phyloP scores from a whole-genome alignment of 2,888 invertebrate genomes.

The Panzeria rudis region DNA sequence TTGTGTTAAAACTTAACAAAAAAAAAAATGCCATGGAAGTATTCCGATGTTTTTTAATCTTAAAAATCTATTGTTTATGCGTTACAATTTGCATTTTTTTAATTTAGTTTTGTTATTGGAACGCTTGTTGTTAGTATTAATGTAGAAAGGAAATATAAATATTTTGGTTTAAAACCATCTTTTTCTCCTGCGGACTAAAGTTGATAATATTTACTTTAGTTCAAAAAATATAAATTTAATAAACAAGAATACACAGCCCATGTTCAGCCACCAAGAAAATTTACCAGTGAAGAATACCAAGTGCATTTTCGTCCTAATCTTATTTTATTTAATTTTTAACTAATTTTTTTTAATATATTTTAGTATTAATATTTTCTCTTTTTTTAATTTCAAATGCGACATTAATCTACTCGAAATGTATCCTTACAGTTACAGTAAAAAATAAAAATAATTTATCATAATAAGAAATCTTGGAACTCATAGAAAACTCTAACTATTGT shows the following conservation, averaged over 20 bases:
- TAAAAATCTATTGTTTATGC: not conserved
- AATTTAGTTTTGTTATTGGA: slow-evolving; percentile 7
- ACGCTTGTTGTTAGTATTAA: slow-evolving; percentile 16
- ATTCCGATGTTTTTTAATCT: slow-evolving; percentile 22
- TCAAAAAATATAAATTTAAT: slow-evolving; percentile 3
- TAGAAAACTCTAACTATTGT: slow-evolving; percentile 58
- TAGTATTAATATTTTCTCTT: slow-evolving; percentile 36
- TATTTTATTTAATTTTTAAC: slow-evolving; percentile 17
- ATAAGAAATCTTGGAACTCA: slow-evolving; percentile 50
- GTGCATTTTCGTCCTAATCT: slow-evolving; percentile 49
- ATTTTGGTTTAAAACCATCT: slow-evolving; percentile 41
- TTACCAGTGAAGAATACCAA: slow-evolving; percentile 45
- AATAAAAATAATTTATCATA: slow-evolving; percentile 27
- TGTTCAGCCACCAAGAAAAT: slow-evolving; percentile 22
- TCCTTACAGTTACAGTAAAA: slow-evolving; percentile 13
- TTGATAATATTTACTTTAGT: slow-evolving; percentile 29
- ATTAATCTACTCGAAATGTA: slow-evolving; percentile 47
- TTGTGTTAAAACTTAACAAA: slow-evolving; percentile 8
- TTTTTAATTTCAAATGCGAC: not conserved
- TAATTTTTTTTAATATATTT: slow-evolving; percentile 44
- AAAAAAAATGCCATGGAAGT: slow-evolving; percentile 27
- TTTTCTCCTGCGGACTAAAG: not conserved
- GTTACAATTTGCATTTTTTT: slow-evolving; percentile 18
- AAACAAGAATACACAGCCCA: slow-evolving; percentile 9
- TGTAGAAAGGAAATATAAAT: slow-evolving; percentile 1